Percentiles rank a stretch among this genome's conserved stretches.
Evolutionary conservation across 2,888 invertebrate species (phyloP).

Genomic region (Mesorhabditis belari): DNA sequence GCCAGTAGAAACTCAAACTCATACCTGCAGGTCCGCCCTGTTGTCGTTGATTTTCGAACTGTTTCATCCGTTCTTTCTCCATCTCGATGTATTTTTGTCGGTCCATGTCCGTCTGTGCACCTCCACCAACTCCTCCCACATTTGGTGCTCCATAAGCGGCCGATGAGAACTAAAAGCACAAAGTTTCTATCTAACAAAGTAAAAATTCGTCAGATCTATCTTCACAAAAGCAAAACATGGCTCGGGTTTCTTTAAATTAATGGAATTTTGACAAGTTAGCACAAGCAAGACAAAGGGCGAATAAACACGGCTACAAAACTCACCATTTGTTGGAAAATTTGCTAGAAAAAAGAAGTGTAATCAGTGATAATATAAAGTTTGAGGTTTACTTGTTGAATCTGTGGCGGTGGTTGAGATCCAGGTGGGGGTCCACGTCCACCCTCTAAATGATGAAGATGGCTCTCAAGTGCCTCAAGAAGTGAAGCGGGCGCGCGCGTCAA

Average conservation of each 20-base stretch:
- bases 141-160: constrained; percentile 53
- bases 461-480: constrained; percentile 88
- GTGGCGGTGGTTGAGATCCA: constrained; percentile 9
- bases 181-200: neutral
- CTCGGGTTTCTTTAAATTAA: no score
- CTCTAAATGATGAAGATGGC: constrained; percentile 84
- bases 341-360: neutral
- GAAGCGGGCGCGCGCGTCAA: constrained; percentile 95
- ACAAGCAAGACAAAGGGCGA: neutral
- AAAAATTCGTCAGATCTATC: neutral
- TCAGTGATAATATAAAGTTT: neutral
- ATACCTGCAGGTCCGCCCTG: constrained; percentile 13
- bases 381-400: constrained; percentile 19
- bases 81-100: constrained; percentile 83
- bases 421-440: constrained; percentile 59
- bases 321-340: neutral
- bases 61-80: constrained; percentile 80
- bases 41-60: constrained; percentile 44
- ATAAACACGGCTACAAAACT: neutral
- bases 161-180: constrained; percentile 3
- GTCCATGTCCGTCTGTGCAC: constrained; percentile 58
- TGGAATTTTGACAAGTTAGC: neutral
- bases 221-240: neutral
- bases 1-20: constrained; percentile 7
- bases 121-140: constrained; percentile 9